Conservation (phyloP, 2,797 vertebrate genomes). For the Platyrinchus mystaceus region DNA sequence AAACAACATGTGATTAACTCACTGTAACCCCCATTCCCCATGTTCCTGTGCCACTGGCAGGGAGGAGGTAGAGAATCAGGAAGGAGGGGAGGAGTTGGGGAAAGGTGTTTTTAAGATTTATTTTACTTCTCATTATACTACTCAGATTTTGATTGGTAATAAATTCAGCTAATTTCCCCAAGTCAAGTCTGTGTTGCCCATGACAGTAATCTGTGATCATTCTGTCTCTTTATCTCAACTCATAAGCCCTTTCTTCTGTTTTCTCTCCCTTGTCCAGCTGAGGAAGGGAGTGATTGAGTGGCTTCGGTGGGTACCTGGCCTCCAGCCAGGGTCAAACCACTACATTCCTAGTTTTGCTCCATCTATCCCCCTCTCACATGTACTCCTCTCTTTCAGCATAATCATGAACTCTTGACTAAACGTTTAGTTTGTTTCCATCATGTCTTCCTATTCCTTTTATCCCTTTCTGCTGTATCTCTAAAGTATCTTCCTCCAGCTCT, state of each 20-base stretch:
- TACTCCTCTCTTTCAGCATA: background rate
- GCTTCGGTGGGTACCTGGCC: background rate
- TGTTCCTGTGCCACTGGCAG: background rate
- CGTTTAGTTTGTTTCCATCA: background rate
- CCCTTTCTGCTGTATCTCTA: background rate
- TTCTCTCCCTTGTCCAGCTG: background rate
- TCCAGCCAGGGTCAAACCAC: background rate
- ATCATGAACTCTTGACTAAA: background rate
- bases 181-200: background rate
- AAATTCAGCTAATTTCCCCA: background rate
- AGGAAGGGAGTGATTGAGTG: background rate
- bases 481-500: background rate
- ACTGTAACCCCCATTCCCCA: fast-evolving
- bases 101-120: background rate
- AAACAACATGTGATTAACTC: background rate
- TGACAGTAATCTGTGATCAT: background rate
- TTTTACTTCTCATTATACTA: background rate
- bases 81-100: background rate
- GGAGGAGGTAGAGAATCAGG: background rate
- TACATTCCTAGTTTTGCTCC: background rate
- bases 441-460: background rate
- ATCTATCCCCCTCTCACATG: background rate
- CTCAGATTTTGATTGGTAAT: background rate
- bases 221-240: background rate
- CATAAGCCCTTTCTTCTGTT: background rate